Conservation (phyloP, 2,113 vertebrate species). For the Poecilia latipinna region DNA sequence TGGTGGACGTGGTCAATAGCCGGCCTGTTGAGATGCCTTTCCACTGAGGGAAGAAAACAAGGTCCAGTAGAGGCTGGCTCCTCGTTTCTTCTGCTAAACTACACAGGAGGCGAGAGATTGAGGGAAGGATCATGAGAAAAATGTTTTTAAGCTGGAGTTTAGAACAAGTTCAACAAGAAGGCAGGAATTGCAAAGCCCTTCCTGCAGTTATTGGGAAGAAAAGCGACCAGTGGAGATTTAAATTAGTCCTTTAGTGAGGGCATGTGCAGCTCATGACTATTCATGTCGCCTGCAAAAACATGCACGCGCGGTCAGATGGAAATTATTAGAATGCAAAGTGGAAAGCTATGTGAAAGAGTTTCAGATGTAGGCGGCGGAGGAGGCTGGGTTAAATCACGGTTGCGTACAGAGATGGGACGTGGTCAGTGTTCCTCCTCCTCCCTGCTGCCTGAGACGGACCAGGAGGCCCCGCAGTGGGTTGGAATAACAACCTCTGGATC, state of each 20-base stretch:
- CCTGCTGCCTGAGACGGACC: constrained; percentile 27
- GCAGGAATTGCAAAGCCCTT: not conserved
- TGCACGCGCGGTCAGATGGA: constrained; percentile 59
- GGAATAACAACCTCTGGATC: constrained; percentile 69
- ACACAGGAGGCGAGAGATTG: not conserved
- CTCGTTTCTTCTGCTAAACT: constrained; percentile 24
- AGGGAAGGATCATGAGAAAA: not conserved
- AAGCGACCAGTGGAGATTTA: not conserved
- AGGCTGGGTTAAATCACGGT: constrained; percentile 9
- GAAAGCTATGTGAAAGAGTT: constrained; percentile 43
- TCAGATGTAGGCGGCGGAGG: not conserved
- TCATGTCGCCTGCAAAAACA: constrained; percentile 46
- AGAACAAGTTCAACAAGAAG: constrained; percentile 37
- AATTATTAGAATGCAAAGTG: constrained; percentile 62
- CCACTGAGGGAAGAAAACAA: constrained; percentile 60
- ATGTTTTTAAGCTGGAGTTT: constrained; percentile 39
- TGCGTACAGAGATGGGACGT: constrained; percentile 10
- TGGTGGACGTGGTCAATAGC: constrained; percentile 71
- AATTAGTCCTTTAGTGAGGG: constrained; percentile 5
- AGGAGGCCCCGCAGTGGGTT: constrained; percentile 56
- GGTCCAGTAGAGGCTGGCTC: constrained; percentile 31
- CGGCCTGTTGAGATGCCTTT: constrained; percentile 72
- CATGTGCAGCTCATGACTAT: constrained; percentile 50
- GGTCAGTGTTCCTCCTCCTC: constrained; percentile 43
- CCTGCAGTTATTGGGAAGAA: constrained; percentile 13